phyloP scores from a whole-genome alignment of 1,140 invertebrate species.

The Sycophila sp. region DNA sequence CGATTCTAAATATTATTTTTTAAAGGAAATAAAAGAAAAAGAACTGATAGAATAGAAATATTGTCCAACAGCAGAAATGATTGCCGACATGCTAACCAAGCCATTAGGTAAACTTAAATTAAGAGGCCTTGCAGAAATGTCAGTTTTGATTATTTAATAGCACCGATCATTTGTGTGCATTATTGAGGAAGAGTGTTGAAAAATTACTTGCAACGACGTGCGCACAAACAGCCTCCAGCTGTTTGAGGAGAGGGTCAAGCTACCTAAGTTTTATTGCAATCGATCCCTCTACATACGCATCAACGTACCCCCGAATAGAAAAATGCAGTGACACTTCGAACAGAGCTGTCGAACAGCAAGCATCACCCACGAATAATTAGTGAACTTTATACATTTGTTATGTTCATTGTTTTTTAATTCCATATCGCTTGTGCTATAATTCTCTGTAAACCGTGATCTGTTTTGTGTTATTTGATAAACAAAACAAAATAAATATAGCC shows the following conservation, averaged over 20 bases:
- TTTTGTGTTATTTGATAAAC: too few relatives aligned
- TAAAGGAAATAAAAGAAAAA: slow-evolving; percentile 41
- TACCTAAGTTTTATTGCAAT: too few relatives aligned
- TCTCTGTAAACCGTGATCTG: too few relatives aligned
- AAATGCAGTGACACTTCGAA: too few relatives aligned
- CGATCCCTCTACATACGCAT: too few relatives aligned
- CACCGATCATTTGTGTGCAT: not conserved
- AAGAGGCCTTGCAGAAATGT: not conserved
- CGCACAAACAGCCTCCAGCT: not conserved
- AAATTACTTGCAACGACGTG: not conserved
- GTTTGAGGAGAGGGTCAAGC: not conserved
- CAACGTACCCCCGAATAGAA: too few relatives aligned
- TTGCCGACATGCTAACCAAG: slow-evolving; percentile 41
- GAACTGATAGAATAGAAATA: slow-evolving; percentile 29
- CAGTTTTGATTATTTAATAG: not conserved
- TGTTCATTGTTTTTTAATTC: too few relatives aligned
- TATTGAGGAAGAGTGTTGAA: not conserved
- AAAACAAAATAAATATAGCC: too few relatives aligned
- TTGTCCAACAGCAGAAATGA: slow-evolving; percentile 12
- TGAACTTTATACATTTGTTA: too few relatives aligned
- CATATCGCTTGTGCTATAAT: too few relatives aligned
- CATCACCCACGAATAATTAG: too few relatives aligned
- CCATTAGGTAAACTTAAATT: slow-evolving; percentile 13
- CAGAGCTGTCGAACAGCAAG: too few relatives aligned
- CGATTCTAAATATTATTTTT: slow-evolving; percentile 42